A percentile compares a stretch with the other conserved stretches of the same genome.
These are phyloP conservation scores for Ethmia dodecea DNA, from an alignment of 2,888 invertebrate species.

Conservation along the genomic window DNA sequence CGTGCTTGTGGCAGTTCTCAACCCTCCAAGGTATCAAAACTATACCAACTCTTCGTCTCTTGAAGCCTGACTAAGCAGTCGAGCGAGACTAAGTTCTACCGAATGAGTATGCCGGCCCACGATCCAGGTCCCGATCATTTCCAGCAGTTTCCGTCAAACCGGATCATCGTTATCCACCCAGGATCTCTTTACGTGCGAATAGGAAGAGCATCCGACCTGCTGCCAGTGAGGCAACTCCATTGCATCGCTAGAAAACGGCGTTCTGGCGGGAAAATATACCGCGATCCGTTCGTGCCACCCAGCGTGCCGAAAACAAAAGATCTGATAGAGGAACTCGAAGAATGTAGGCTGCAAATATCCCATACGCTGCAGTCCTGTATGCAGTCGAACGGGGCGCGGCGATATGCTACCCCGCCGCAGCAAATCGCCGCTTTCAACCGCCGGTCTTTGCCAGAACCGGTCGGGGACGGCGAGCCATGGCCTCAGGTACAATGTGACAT, in stretches of 20 bases:
- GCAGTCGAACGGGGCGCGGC: slow-evolving; percentile 87
- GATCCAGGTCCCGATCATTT: slow-evolving; percentile 64
- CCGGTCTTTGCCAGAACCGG: slow-evolving; percentile 83
- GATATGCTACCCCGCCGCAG: slow-evolving; percentile 92
- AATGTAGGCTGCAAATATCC: slow-evolving; percentile 88
- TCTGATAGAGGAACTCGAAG: slow-evolving; percentile 87
- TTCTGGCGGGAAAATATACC: slow-evolving; percentile 72
- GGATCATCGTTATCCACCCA: slow-evolving; percentile 95
- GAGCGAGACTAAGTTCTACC: too few species aligned
- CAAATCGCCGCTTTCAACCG: slow-evolving; percentile 93
- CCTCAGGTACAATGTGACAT: slow-evolving; percentile 80
- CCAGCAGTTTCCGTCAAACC: slow-evolving; percentile 85
- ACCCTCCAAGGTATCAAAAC: too few species aligned
- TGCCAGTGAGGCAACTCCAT: slow-evolving; percentile 91
- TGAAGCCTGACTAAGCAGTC: too few species aligned
- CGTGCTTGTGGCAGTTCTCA: too few species aligned
- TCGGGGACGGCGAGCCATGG: slow-evolving; percentile 79
- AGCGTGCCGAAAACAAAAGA: slow-evolving; percentile 81
- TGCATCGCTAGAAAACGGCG: slow-evolving; percentile 86
- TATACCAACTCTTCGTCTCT: too few species aligned
- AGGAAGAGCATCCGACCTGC: slow-evolving; percentile 93
- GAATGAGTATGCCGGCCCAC: slow-evolving; percentile 55
- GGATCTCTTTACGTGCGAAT: slow-evolving; percentile 93
- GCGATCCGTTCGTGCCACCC: slow-evolving; percentile 82
- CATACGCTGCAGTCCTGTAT: slow-evolving; percentile 91